Base-by-base conservation (phyloP, 1,140 invertebrate genomes). In the Anastrepha obliqua region DNA sequence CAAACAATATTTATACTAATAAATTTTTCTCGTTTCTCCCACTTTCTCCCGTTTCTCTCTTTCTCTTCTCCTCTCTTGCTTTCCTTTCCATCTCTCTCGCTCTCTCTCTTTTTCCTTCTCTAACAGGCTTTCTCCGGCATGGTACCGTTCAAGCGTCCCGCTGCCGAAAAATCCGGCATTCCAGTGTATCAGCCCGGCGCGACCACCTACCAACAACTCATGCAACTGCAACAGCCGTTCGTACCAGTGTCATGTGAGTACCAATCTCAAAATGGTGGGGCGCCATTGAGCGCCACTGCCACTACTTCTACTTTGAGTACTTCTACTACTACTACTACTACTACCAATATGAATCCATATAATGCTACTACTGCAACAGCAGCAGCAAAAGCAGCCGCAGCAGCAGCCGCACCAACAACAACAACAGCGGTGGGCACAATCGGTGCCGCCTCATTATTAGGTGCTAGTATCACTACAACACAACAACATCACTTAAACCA, bases 161-260 rank as follows among this genome's bases (percentile, higher is more conserved):
- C 98, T 90, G 97, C 97, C 86, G 98, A 98, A 94, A 99, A 99
- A 94, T 98, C 97, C 93, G 98, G 98, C 90, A 95, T 99, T 93
- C 98, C 98, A 90, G 97, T 99, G 90, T 99, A 98, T 95, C 98
- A 98, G 94, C 98, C 97, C 90, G 96, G 95, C 93, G 96, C 96
- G 91, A 97, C 97, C 90, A 97, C 97, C 91, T 98, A 98, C 95
- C 98, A 99, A 94, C 98, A 98, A 94, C 95, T 98, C 94, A 98
- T 99, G 97, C 97, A 98, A 95, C 95, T 98, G 90, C 97, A 97
- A 95, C 97, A 98, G 96, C 97, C 97, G 92, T 97, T 97, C 95
- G 96, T 97, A 95, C 96, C 97, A 95, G 96, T 97, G 94, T 97
- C 96, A 97, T 97, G 97, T 97, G 96, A 97, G 97, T 97, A 97